Percentiles rank a stretch among this genome's conserved stretches.
Evolutionary conservation across 1,140 invertebrate species (phyloP).

Genomic region (Samia ricini): DNA sequence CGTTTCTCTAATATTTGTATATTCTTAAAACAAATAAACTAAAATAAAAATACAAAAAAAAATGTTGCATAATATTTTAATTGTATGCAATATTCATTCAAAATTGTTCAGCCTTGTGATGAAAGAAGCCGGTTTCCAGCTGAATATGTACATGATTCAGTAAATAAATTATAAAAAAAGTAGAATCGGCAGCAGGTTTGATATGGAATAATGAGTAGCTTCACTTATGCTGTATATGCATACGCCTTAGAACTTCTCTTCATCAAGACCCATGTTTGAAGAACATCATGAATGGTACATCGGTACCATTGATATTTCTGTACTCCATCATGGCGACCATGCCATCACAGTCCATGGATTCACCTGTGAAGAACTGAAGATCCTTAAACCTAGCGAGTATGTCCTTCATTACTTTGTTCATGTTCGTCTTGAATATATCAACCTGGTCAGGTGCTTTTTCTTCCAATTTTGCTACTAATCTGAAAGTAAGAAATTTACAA

Average conservation of each 20-base stretch:
- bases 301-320: conserved; percentile 90
- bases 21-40: neutral
- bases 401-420: conserved; percentile 97
- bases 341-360: conserved; percentile 96
- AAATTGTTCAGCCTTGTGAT: conserved; percentile 71
- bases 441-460: conserved; percentile 90
- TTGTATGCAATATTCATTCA: conserved; percentile 68
- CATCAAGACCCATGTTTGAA: conserved; percentile 96
- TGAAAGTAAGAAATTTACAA: conserved; percentile 58
- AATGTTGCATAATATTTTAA: conserved; percentile 69
- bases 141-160: conserved; percentile 58
- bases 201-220: conserved; percentile 49
- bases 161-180: conserved; percentile 73
- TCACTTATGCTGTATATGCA: conserved; percentile 40
- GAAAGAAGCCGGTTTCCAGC: conserved; percentile 56
- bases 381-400: conserved; percentile 95
- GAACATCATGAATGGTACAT: conserved; percentile 93
- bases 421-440: conserved; percentile 93
- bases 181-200: conserved; percentile 46
- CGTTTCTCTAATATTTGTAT: neutral
- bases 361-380: conserved; percentile 96
- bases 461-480: conserved; percentile 89
- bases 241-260: conserved; percentile 92
- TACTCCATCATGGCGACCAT: conserved; percentile 96
- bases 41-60: conserved; percentile 26